Percentiles rank a stretch among this genome's conserved stretches.
Conservation (phyloP, 2,888 invertebrate species). For the Eledona agricola region DNA sequence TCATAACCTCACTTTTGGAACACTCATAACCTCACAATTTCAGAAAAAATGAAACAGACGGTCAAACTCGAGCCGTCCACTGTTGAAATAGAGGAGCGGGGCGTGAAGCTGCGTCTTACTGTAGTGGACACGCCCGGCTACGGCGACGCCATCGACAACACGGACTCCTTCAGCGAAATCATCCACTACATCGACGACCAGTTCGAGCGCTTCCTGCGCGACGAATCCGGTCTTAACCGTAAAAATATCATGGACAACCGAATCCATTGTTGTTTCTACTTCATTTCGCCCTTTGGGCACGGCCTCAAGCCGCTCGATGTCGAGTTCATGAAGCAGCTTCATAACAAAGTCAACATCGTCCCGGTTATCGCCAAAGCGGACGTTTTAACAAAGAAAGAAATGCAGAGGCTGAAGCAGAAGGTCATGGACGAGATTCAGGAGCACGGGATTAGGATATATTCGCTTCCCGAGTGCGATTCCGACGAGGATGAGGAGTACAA, state of each 20-base stretch:
- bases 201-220: conserved; percentile 89
- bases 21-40: conserved; percentile 15
- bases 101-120: conserved; percentile 90
- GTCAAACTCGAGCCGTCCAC: conserved; percentile 95
- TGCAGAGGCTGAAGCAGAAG: conserved; percentile 84
- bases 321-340: conserved; percentile 95
- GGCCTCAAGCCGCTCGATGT: conserved; percentile 95
- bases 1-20: neutral
- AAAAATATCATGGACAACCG: conserved; percentile 96
- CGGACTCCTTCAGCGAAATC: conserved; percentile 92
- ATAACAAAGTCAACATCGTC: conserved; percentile 95
- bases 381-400: conserved; percentile 92
- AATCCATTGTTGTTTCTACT: conserved; percentile 98
- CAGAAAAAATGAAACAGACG: conserved; percentile 91
- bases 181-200: conserved; percentile 98
- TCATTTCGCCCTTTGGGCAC: conserved; percentile 96
- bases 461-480: conserved; percentile 93
- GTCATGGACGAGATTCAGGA: conserved; percentile 91
- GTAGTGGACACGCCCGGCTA: conserved; percentile 97
- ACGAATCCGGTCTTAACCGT: conserved; percentile 95
- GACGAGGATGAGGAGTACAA: conserved; percentile 97
- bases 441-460: conserved; percentile 93
- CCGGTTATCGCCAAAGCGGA: conserved; percentile 98
- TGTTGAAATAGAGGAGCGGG: conserved; percentile 95
- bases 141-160: conserved; percentile 94